Conservation (phyloP, 2,797 vertebrate genomes). For the Pitangus sulphuratus region DNA sequence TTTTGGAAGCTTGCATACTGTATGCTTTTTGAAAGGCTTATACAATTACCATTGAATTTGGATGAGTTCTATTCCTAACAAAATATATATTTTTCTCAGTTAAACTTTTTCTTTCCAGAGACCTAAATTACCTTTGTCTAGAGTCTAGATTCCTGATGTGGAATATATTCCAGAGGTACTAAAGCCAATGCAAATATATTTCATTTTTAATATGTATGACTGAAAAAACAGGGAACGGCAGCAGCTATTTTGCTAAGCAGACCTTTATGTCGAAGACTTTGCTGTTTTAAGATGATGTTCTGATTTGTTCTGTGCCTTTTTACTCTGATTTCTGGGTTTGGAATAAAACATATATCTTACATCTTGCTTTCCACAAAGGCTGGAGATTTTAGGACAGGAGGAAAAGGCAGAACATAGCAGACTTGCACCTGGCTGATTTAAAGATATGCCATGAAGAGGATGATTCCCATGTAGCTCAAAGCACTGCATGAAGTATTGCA, state of each 20-base stretch:
- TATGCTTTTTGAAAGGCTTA: slow-evolving; percentile 66
- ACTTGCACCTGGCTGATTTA: slow-evolving; percentile 20
- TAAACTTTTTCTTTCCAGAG: slow-evolving; percentile 70
- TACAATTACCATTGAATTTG: slow-evolving; percentile 60
- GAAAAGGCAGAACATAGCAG: not conserved
- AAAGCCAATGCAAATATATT: slow-evolving; percentile 62
- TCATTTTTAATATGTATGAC: slow-evolving; percentile 69
- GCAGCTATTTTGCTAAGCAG: slow-evolving; percentile 43
- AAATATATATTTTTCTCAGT: slow-evolving; percentile 70
- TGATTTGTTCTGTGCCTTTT: slow-evolving; percentile 40
- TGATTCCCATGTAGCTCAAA: slow-evolving; percentile 8
- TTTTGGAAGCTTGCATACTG: slow-evolving; percentile 66
- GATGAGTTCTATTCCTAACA: slow-evolving; percentile 55
- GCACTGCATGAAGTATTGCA: not conserved
- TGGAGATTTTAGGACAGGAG: not conserved
- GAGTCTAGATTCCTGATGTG: slow-evolving; percentile 47
- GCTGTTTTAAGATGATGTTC: slow-evolving; percentile 30
- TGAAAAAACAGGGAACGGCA: slow-evolving; percentile 47
- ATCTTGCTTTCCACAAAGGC: not conserved
- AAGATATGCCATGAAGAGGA: slow-evolving; percentile 24
- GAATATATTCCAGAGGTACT: slow-evolving; percentile 71
- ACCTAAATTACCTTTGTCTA: slow-evolving; percentile 60
- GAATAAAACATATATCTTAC: slow-evolving; percentile 17
- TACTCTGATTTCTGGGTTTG: slow-evolving; percentile 40
- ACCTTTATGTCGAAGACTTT: not conserved